Evolutionary conservation across 2,888 invertebrate genomes (phyloP), one percentile per base, ranked within the genome.

Genomic region (Volucella inanis): DNA sequence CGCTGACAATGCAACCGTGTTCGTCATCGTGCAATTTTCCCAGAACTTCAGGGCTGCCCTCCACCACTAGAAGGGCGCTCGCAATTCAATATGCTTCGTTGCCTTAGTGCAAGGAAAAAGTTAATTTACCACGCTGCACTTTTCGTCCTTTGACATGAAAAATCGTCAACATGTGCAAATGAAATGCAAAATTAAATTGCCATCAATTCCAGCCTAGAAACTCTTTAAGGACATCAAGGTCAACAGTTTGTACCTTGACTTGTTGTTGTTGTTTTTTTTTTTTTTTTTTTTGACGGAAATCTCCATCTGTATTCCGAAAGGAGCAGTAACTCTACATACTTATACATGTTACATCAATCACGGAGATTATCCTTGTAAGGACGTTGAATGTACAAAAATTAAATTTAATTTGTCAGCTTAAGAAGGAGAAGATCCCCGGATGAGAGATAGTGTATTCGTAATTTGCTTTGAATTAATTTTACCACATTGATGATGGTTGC

Each of bases 121-220:
- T n/a, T 39, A 38, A 57, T 57, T 39, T 39, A n/a, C 39, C 39
- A 39, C 39, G 11, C 43, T 1, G 9, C 43, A 59, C 41, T 11
- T 59, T 45, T 3, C 41, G 11, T 22, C 61, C 6, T 45, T 61
- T 45, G 43, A 22, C 8, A 10, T 22, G 31, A 61, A 45, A 18
- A 9, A 18, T 8, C 22, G 15, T n/a, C 2, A 12, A 3, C 61
- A 18, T 45, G 4, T 39, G 14, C 9, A 11, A 9, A 14, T 2
- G 38, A 8, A 14, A 14, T 31, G 45, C 45, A 12, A 45, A 45
- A 45, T 45, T 45, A 12, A 59, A 3, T 14, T 43, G 8, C n/a
- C 22, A n/a, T 55, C 38, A 45, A n/a, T 77, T 77, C 68, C 68
- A 62, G 4, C 77, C 70, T 70, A 70, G 47, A 62, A 68, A 70